Evolutionary conservation across 2,888 invertebrate genomes (phyloP), one percentile per base, ranked within the genome.

Genomic region (Eupelmus urozonus): DNA sequence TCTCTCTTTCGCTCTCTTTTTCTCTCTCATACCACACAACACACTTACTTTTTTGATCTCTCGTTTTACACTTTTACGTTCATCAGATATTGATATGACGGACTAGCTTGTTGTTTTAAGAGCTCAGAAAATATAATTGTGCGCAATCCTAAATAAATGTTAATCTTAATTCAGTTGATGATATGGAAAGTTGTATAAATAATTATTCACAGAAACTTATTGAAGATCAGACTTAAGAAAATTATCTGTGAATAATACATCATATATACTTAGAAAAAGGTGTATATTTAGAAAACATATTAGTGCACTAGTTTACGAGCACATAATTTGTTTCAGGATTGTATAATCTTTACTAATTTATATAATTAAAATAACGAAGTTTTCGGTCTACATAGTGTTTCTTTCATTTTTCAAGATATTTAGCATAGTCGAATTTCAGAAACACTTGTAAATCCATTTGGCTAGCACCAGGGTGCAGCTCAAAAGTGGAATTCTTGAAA

Each of bases 71-170:
- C 13, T 66, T 59, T 18, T 66, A 67, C 42, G 59, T 45, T 16
- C 25, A 40, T 71, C 40, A 23, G 13, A n/a, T 23, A 60, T 78
- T 78, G 78, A 78, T 78, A 78, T 78, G 78, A 73, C 20, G 62
- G 62, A 73, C 73, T 69, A 73, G 67, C 62, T 62, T 78, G n/a
- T 53, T 27, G 18, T 57, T 73, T 49, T 20, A 57, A 55, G n/a
- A 66, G 66, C 66, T 25, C 66, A 66, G 60, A 51, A 67, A 74
- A 73, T 66, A 45, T 42, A 74, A 74, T 67, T 66, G 60, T 74
- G 74, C 40, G 45, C 59, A 20, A 66, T 53, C 5, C 27, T 29
- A 59, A 29, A 66, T 66, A 59, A 73, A 45, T 55, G 16, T 25
- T 59, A n/a, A 18, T 67, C n/a, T 27, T 13, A 4, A 65, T 65